A percentile compares a stretch with the other conserved stretches of the same genome.
These are phyloP conservation scores for Drosophila austrosaltans DNA, from an alignment of 2,888 invertebrate genomes.

Conservation along the genomic window DNA sequence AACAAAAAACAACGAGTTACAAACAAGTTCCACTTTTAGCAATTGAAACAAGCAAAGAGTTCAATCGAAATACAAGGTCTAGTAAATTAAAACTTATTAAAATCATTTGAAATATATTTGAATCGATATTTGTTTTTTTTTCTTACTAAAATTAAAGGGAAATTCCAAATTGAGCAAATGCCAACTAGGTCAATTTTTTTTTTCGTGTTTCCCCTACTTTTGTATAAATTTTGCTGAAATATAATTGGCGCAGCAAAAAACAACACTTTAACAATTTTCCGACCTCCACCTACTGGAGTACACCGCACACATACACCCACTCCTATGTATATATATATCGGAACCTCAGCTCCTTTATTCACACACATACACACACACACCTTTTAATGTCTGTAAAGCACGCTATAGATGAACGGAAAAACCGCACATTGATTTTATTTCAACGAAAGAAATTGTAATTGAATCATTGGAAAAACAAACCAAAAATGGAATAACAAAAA, in stretches of 20 bases:
- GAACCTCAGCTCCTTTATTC: slow-evolving; percentile 1
- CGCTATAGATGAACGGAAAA: slow-evolving; percentile 15
- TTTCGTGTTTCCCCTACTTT: slow-evolving; percentile 30
- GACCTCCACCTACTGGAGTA: neutral
- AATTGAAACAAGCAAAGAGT: too few relatives aligned
- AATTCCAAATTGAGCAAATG: slow-evolving; percentile 32
- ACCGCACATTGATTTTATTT: slow-evolving; percentile 36
- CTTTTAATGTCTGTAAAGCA: slow-evolving; percentile 16
- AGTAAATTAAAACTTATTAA: neutral
- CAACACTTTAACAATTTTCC: slow-evolving; percentile 10
- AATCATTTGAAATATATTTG: neutral
- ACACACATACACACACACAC: neutral
- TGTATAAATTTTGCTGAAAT: slow-evolving; percentile 13
- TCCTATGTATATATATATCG: neutral
- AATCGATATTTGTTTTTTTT: neutral
- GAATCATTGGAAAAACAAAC: slow-evolving; percentile 59
- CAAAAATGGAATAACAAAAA: slow-evolving; percentile 33
- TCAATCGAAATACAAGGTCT: neutral
- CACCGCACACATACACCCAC: neutral
- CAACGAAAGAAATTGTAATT: slow-evolving; percentile 53
- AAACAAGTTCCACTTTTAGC: neutral
- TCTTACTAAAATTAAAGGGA: neutral
- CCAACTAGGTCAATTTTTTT: slow-evolving; percentile 35
- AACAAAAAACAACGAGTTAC: neutral
- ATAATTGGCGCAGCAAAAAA: slow-evolving; percentile 25